These are phyloP conservation scores for Hypothenemus hampei DNA, from an alignment of 1,140 invertebrate genomes.

Conservation along the genomic window DNA sequence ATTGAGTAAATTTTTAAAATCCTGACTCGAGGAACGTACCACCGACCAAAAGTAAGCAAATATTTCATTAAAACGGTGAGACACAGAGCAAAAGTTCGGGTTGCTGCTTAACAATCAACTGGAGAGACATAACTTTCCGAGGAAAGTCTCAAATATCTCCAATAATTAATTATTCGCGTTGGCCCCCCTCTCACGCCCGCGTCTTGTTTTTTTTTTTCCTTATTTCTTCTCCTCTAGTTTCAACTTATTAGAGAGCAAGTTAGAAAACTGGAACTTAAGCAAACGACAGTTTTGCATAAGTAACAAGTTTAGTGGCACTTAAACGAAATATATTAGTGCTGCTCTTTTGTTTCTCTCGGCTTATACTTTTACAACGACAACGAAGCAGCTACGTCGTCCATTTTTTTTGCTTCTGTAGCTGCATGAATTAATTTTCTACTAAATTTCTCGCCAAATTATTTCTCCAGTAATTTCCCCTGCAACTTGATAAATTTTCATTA, in stretches of 20 bases:
- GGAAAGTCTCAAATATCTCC: constrained; percentile 11
- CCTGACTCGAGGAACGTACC: no score
- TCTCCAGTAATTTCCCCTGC: no score
- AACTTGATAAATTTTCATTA: no score
- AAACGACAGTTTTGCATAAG: constrained; percentile 36
- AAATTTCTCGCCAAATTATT: constrained; percentile 20
- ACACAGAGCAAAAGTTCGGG: constrained; percentile 8
- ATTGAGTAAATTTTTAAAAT: no score
- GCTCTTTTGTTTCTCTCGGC: constrained; percentile 19
- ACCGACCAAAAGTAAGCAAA: no score
- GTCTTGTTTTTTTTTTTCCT: not conserved
- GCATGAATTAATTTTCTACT: constrained; percentile 21
- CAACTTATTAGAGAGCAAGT: constrained; percentile 26
- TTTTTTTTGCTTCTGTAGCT: constrained; percentile 12
- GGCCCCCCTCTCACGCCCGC: no score
- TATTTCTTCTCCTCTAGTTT: constrained; percentile 20
- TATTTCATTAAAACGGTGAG: no score
- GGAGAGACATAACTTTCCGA: constrained; percentile 2
- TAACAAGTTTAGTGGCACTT: constrained; percentile 32
- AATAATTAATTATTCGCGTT: constrained; percentile 20
- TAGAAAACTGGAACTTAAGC: constrained; percentile 28
- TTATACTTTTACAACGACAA: constrained; percentile 16
- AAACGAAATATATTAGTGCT: constrained; percentile 32
- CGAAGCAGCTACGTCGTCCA: constrained; percentile 7
- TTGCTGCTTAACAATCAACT: constrained; percentile 5